Base-by-base conservation (phyloP, 2,888 invertebrate genomes). In the Elysia crispata region DNA sequence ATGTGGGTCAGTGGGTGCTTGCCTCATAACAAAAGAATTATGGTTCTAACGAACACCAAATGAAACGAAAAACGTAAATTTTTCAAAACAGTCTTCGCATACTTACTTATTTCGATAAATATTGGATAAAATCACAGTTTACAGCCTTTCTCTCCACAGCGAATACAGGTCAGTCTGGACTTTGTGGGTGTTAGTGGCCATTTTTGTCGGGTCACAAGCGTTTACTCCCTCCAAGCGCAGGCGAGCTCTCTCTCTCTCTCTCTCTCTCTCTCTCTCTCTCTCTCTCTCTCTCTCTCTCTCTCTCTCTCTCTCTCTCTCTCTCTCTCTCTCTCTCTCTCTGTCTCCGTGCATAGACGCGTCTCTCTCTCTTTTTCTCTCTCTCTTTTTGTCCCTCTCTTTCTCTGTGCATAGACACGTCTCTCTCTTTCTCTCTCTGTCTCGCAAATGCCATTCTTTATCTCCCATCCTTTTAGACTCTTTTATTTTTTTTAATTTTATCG, bases 121-220 rank as follows among this genome's bases (percentile, higher is more conserved):
- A 25, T 13, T n/a, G 6, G 20, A 28, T 18, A 20, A 25, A 30
- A 28, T 41, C 6, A 30, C 23, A 60, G 62, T 33, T 72, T 77
- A 60, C 30, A 30, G 70, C 70, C 70, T 77, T 77, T 77, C 77
- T 77, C 77, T 49, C 41, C 20, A 41, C 5, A 41, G 41, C 5
- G 41, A 41, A 41, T 41, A 41, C 3, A 11, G 41, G 41, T 41
- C 41, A 41, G 41, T 3, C 41, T 41, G 41, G 41, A 41, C 41
- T 41, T 41, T 6, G 41, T 41, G 41, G 41, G 11, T 41, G 41
- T 41, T 6, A 11, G 11, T 41, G 57, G 69, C 72, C 70, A 70
- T 72, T 72, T 77, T 77, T 62, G 49, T 77, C 57, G 62, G 70
- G 77, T 77, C 72, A 77, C 77, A 25, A 33, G 5, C 41, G 41